Evolutionary conservation across 1,140 invertebrate genomes (phyloP).

Genomic region (roundworm (Caenorhabditis elegans)): WBcel235 BX284603.4:13525001-13525500

Average conservation of each 20-base stretch:
- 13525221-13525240: conserved; percentile 33
- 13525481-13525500: neutral
- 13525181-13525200: too few species aligned
- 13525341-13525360: neutral
- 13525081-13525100: too few species aligned
- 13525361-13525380: neutral
- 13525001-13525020: too few species aligned
- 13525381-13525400: neutral
- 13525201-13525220: neutral
- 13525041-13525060: too few species aligned
- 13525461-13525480: conserved; percentile 18
- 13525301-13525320: neutral
- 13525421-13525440: too few species aligned
- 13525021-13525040: too few species aligned
- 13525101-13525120: too few species aligned
- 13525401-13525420: too few species aligned
- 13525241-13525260: neutral
- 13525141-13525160: too few species aligned
- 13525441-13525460: conserved; percentile 4
- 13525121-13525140: too few species aligned
- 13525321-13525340: neutral
- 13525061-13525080: too few species aligned
- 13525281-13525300: conserved; percentile 3
- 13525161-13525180: too few species aligned
- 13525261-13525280: neutral